Base-by-base conservation (phyloP, 2,113 vertebrate genomes). In the Tapirus terrestris region DNA sequence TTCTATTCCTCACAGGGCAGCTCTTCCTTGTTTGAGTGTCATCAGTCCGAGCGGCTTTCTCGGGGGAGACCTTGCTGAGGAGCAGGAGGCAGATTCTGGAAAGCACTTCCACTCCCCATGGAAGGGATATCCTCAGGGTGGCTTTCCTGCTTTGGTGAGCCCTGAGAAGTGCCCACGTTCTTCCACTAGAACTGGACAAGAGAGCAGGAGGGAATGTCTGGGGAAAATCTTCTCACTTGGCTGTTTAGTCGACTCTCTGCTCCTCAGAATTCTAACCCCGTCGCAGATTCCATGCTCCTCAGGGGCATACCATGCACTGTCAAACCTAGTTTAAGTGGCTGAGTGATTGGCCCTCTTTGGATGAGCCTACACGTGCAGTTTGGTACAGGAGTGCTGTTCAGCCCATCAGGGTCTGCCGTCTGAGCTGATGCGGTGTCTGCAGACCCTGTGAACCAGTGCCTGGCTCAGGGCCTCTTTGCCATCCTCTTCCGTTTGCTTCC, bases 231-330 rank as follows among this genome's bases (percentile, higher is more conserved):
- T 3, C 43, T 0, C 20, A 4, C 16, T 12, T 1, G 3, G 2
- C 36, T 45, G 3, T 16, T 29, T 21, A 2, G 39, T 27, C 2
- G 13, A 5, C 8, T 7, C 17, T 36, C 45, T n/a, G n/a, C 39
- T 0, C 5, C 72, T 85, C 43, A 48, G 36, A 23, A 8, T 53
- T 51, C 14, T 33, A 18, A 33, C 60, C n/a, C 29, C 2, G 1
- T 14, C 21, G 6, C 48, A 18, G 73, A 12, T 11, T 13, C 17
- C 33, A 33, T 1, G 1, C 25, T 76, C 16, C 63, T 43, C 3
- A 6, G 0, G 2, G 0, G 10, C 25, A 43, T 16, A 14, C 4
- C 4, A 1, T 36, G 29, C 23, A 8, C 25, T 39, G 10, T 68
- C 43, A 53, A 43, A 20, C 48, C 13, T 1, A 6, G 29, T 12